Conservation (phyloP, 30 jellyfish, hydroid and myxozoan genomes). For the Nemopilema nomurai region DNA sequence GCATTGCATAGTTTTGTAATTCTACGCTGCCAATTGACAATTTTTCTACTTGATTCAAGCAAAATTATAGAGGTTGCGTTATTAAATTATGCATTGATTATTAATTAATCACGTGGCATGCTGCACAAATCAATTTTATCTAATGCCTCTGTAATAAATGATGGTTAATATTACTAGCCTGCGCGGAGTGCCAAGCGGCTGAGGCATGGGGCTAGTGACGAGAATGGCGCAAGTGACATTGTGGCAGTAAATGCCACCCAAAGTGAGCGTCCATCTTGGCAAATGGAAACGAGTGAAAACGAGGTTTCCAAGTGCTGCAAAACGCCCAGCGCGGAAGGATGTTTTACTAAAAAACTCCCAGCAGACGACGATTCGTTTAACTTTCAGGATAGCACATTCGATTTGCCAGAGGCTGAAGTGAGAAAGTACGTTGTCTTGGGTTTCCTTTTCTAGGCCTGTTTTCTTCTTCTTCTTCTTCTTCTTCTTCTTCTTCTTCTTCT, state of each 20-base stretch:
- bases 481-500: no score
- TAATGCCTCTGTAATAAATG: no score
- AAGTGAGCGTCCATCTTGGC: slow-evolving; percentile 54
- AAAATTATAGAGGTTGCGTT: no score
- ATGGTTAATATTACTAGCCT: neutral
- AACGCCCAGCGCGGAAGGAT: neutral
- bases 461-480: no score
- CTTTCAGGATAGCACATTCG: neutral
- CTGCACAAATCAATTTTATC: no score
- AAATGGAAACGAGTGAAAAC: slow-evolving; percentile 29
- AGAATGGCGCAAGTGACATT: neutral
- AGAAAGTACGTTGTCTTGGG: neutral
- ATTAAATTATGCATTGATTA: no score
- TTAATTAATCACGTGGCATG: no score
- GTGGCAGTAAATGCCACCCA: neutral
- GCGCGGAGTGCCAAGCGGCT: slow-evolving; percentile 35
- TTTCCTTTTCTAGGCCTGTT: neutral
- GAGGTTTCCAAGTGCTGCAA: neutral
- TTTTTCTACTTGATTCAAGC: no score
- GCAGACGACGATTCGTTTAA: slow-evolving; percentile 1
- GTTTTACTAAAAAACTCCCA: neutral
- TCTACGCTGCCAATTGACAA: no score
- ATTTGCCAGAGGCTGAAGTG: neutral
- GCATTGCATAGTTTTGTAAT: no score
- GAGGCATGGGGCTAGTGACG: neutral